Evolutionary conservation across 2,113 vertebrate genomes (phyloP), one percentile per base, ranked within the genome.

Genomic region (Nycticorax nycticorax): DNA sequence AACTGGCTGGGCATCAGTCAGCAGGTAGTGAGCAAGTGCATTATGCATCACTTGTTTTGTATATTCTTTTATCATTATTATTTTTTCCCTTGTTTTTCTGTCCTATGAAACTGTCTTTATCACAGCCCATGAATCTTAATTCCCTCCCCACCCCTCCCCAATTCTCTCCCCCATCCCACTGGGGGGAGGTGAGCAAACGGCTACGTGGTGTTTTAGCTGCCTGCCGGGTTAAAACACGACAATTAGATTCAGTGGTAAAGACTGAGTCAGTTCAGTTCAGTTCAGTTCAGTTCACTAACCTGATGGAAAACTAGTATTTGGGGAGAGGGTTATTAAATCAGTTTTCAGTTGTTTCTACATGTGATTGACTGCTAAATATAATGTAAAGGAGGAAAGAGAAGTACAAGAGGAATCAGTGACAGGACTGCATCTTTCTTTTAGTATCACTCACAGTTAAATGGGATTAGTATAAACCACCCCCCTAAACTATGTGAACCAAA

Each of bases 401-500:
- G 24, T 30, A 33, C 43, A 68, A 79, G 43, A 68, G 14, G 35
- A 67, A 14, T 2, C 0, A 0, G 17, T 48, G 48, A 32, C 3
- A n/a, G 10, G 24, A 33, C 26, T n/a, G 35, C n/a, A 47, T 39
- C 43, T 63, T 82, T 39, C 43, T 63, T 82, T 60, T 32, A 53
- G 15, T 45, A n/a, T 68, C 28, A 45, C 24, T 94, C 39, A 43
- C 19, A 56, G 11, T 56, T 76, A 50, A 71, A 74, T 9, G 63
- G 47, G 24, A 33, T 37, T 48, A 59, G 35, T 20, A 59, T 8
- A 75, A 83, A 45, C 2, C 16, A 71, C 1, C 8, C 14, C 14
- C 24, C 48, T 64, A 43, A 43, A 43, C 41, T 43, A 57, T 14
- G 12, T 43, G 2, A 71, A 23, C 8, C 35, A 41, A 84, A 63